Conservation (phyloP, 1,140 invertebrate genomes). For the Andrena cerasifolii region DNA sequence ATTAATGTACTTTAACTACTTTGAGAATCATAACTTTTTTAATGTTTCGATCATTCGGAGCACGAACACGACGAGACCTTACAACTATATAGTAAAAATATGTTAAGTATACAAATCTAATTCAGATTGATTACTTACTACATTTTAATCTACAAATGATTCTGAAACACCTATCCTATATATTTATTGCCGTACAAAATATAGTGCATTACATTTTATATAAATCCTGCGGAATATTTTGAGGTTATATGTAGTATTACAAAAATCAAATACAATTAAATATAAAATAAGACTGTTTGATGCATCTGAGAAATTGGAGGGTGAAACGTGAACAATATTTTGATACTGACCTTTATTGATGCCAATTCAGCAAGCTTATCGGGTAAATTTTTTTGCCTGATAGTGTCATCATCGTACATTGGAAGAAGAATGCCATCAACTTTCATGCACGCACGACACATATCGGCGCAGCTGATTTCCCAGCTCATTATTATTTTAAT, state of each 20-base stretch:
- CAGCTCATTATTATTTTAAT: slow-evolving; percentile 66
- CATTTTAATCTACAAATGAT: background rate
- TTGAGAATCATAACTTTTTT: no score
- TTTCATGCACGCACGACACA: slow-evolving; percentile 80
- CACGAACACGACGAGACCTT: background rate
- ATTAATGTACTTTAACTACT: no score
- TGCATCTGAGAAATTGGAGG: background rate
- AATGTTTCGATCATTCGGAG: background rate
- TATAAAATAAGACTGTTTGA: background rate
- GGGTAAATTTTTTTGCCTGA: slow-evolving; percentile 70
- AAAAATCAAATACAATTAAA: background rate
- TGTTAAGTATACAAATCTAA: background rate
- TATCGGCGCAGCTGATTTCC: slow-evolving; percentile 73
- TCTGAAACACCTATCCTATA: background rate
- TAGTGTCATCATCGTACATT: slow-evolving; percentile 73
- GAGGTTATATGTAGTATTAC: slow-evolving; percentile 27
- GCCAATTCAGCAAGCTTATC: slow-evolving; percentile 76
- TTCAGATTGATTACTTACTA: no score
- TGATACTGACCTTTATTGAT: slow-evolving; percentile 73
- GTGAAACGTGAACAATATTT: background rate
- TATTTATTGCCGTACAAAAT: background rate
- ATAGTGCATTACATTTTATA: background rate
- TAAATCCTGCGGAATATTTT: background rate
- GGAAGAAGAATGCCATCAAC: slow-evolving; percentile 72
- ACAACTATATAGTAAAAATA: background rate